Conservation (phyloP, 1,140 invertebrate species). For the Thalassaphorura encarpata region DNA sequence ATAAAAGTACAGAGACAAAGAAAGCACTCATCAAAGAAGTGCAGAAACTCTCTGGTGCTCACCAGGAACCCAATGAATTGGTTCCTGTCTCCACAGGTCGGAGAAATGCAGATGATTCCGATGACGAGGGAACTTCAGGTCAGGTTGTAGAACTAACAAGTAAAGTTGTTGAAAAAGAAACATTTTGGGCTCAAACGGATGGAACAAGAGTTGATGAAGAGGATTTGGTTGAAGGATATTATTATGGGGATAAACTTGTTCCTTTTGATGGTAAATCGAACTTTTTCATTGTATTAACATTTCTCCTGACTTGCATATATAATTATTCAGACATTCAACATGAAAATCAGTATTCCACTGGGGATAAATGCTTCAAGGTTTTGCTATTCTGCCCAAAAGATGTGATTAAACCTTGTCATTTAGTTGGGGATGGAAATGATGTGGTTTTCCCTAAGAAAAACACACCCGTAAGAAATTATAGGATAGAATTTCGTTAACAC, state of each 20-base stretch:
- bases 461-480: constrained; percentile 11
- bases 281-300: background rate
- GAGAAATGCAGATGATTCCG: background rate
- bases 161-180: constrained; percentile 8
- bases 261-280: constrained; percentile 17
- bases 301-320: too few species aligned
- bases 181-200: constrained; percentile 14
- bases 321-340: constrained; percentile 15
- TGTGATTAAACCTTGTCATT: constrained; percentile 15
- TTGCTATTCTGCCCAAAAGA: constrained; percentile 22
- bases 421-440: constrained; percentile 17
- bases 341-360: constrained; percentile 8
- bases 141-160: background rate
- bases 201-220: constrained; percentile 13
- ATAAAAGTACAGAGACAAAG: background rate
- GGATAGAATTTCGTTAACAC: background rate
- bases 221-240: constrained; percentile 11
- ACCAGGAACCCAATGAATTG: background rate
- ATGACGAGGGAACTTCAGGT: background rate
- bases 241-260: constrained; percentile 23
- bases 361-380: constrained; percentile 26
- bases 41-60: background rate
- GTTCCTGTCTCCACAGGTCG: background rate
- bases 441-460: constrained; percentile 17
- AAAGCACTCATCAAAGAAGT: background rate